Base-by-base conservation (phyloP, 2,113 vertebrate species). In the Taurulus bubalis region DNA sequence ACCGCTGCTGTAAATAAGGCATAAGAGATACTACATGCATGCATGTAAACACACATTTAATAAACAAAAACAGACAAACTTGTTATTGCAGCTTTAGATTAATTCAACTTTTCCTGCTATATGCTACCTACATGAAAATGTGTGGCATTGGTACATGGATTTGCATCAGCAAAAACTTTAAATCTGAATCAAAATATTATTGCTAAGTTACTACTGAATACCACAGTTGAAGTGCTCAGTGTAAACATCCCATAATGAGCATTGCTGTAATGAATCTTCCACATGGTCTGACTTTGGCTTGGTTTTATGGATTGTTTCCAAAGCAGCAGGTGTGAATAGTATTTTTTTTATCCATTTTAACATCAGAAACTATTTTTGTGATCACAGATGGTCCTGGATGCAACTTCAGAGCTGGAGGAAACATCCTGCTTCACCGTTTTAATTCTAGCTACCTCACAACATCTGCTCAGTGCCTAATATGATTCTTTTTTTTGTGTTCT, bases 121-220 rank as follows among this genome's bases (percentile, higher is more conserved):
- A 5, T 4, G 26, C 47, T 9, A n/a, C 18, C 9, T 11, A 28
- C 40, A 40, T 24, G 12, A 69, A 18, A 49, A 60, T 45, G 11
- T 16, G 12, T 65, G 22, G 38, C 47, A 45, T 18, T n/a, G 24
- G 10, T 24, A 8, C 26, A 67, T 56, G 40, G 58, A 80, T 85
- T 69, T 69, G 22, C 28, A 79, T 34, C 32, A 56, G 74, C 40
- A 15, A 49, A 20, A 49, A 72, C 49, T 80, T 38, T 49, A 2
- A 82, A 55, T 66, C 28, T 66, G 40, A 55, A 87, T 76, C 67
- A 45, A 56, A 42, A 62, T 45, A 68, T 65, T 11, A 51, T 69
- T 42, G 10, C 40, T 42, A 76, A 69, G 49, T 20, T 81, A 85
- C 3, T 6, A 34, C 56, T 58, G 45, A 75, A 68, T 10, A 62